Base-by-base conservation (phyloP, 2,888 invertebrate genomes). In the Ecliptopera silaceata region DNA sequence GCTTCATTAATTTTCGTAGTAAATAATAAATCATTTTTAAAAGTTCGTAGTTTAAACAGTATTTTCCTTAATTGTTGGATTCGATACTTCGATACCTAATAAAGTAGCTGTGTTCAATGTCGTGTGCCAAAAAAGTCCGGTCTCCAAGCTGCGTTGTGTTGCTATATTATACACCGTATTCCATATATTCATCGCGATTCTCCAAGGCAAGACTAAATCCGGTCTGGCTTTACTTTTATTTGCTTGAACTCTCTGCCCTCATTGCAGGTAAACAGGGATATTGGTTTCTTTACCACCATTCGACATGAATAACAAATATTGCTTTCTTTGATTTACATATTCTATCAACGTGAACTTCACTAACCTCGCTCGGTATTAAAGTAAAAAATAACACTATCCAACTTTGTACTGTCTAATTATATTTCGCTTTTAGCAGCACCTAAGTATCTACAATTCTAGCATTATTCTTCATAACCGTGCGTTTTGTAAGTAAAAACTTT, bases 81-180 rank as follows among this genome's bases (percentile, higher is more conserved):
- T 66, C 72, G 66, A 64, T 50, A 59, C 43, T 41, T 61, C 59
- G 61, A 72, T 73, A 58, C 78, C 78, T 72, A 81, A 79, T 79
- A 80, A 70, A 79, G 77, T 58, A 75, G 68, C 70, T 69, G 65
- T 64, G 70, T 63, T 75, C 81, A 81, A 80, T 83, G 82, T 63
- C 78, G 71, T 77, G 77, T 75, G 77, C 83, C 79, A 81, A 82
- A 83, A 81, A 82, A 77, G 74, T 74, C 74, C 69, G 69, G 72
- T 70, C 68, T 57, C 68, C 73, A 74, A 69, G 68, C 65, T 72
- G 43, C 45, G 48, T 39, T 55, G 51, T 63, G 57, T 72, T 72
- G 66, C 71, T 61, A 72, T 75, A 77, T 74, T 22, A 22, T 44
- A 48, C 49, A 53, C 38, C 26, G 48, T 50, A 54, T 50, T 39